Evolutionary conservation across 2,113 vertebrate genomes (phyloP).

Genomic region (Otus sunia): DNA sequence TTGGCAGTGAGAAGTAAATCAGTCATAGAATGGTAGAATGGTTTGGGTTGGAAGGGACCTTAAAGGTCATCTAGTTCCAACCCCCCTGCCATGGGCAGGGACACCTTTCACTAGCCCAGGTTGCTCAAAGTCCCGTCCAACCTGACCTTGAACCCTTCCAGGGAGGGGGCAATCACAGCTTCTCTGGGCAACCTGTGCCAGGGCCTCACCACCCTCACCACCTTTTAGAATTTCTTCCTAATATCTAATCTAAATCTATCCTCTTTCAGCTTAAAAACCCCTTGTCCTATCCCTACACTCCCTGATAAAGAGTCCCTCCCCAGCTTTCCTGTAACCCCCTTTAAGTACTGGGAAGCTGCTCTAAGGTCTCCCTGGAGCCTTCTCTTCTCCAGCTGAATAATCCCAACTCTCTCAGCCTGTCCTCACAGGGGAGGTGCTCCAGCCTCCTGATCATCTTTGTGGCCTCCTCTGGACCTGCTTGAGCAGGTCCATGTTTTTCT

Average conservation of each 20-base stretch:
- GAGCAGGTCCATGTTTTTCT: neutral
- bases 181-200: neutral
- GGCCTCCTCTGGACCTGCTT: neutral
- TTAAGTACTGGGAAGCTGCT: neutral
- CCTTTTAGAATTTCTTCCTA: neutral
- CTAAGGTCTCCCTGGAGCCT: neutral
- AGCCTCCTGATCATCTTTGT: neutral
- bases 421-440: neutral
- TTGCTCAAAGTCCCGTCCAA: neutral
- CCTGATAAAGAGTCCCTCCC: neutral
- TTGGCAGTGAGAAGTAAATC: neutral
- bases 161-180: fast-evolving
- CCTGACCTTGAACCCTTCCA: neutral
- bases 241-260: neutral
- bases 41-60: neutral
- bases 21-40: neutral
- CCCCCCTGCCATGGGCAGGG: fast-evolving
- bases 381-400: neutral
- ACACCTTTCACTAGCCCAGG: fast-evolving
- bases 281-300: fast-evolving
- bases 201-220: neutral
- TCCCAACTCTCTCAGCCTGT: neutral
- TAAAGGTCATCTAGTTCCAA: neutral
- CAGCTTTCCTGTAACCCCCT: neutral
- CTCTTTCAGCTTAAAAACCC: neutral